phyloP scores from a whole-genome alignment of 2,888 invertebrate genomes.

The Unio delphinus region DNA sequence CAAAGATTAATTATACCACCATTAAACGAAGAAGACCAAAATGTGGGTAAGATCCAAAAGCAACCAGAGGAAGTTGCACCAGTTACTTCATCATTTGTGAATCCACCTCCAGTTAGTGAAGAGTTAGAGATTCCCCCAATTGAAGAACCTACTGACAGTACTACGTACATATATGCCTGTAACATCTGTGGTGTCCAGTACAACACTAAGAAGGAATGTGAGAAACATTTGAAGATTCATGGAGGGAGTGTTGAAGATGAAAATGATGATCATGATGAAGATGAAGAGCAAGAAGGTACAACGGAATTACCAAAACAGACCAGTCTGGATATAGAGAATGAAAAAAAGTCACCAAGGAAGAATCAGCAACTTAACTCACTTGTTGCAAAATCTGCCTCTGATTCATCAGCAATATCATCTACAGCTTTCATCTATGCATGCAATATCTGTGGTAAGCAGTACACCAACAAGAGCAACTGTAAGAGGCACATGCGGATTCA shows the following conservation, averaged over 20 bases:
- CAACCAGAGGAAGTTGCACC: not conserved
- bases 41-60: not conserved
- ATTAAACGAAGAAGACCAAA: slow-evolving; percentile 13
- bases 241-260: slow-evolving; percentile 14
- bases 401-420: slow-evolving; percentile 13
- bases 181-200: slow-evolving; percentile 40
- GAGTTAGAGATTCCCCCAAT: slow-evolving; percentile 16
- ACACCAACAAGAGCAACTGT: slow-evolving; percentile 40
- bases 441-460: slow-evolving; percentile 39
- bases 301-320: not conserved
- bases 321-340: not conserved
- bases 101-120: not conserved
- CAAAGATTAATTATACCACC: too few species aligned
- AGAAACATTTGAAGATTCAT: slow-evolving; percentile 29
- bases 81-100: not conserved
- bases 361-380: not conserved
- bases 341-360: not conserved
- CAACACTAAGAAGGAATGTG: slow-evolving; percentile 31
- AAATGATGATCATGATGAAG: slow-evolving; percentile 1
- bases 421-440: slow-evolving; percentile 38
- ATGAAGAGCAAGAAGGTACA: not conserved
- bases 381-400: not conserved
- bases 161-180: slow-evolving; percentile 32
- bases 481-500: slow-evolving; percentile 38
- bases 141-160: slow-evolving; percentile 2